Percentiles rank a stretch among this genome's conserved stretches.
Evolutionary conservation across 2,797 vertebrate genomes (phyloP).

Genomic region (Argentina silus): DNA sequence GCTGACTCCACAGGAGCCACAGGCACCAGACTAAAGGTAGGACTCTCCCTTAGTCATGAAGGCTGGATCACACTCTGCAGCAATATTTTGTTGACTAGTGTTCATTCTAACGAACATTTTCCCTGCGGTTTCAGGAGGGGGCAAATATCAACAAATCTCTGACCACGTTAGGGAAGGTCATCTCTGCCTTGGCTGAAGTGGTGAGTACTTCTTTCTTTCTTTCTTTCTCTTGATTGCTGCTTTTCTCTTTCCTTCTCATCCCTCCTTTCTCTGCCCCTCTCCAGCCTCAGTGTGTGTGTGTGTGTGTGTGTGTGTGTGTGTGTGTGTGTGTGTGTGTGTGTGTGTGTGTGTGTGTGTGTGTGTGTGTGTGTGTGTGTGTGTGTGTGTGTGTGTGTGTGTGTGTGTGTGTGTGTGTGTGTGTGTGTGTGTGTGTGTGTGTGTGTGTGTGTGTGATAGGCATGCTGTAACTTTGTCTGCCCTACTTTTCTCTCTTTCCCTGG

Average conservation of each 20-base stretch:
- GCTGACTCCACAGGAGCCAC: conserved; percentile 98
- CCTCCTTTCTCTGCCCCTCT: conserved; percentile 16
- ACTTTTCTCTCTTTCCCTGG: conserved; percentile 67
- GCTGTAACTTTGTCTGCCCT: conserved; percentile 62
- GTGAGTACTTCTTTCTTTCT: conserved; percentile 82
- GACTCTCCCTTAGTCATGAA: not conserved
- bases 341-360: conserved; percentile 20
- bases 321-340: too few relatives aligned
- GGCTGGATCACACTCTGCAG: not conserved
- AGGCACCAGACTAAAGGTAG: conserved; percentile 95
- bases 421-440: too few relatives aligned
- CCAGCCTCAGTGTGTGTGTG: conserved; percentile 33
- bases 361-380: too few relatives aligned
- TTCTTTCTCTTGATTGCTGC: conserved; percentile 6
- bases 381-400: not conserved
- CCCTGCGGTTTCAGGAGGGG: conserved; percentile 86
- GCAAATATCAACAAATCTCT: conserved; percentile 99
- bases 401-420: conserved; percentile 15
- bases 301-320: not conserved
- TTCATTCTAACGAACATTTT: conserved; percentile 11
- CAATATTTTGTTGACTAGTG: not conserved
- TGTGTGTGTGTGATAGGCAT: conserved; percentile 34
- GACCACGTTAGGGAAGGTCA: conserved; percentile 97
- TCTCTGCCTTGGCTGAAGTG: conserved; percentile 97
- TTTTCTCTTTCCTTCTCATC: conserved; percentile 30